Base-by-base conservation (phyloP, 2,797 vertebrate species). In the Pseudochaenichthys georgianus region DNA sequence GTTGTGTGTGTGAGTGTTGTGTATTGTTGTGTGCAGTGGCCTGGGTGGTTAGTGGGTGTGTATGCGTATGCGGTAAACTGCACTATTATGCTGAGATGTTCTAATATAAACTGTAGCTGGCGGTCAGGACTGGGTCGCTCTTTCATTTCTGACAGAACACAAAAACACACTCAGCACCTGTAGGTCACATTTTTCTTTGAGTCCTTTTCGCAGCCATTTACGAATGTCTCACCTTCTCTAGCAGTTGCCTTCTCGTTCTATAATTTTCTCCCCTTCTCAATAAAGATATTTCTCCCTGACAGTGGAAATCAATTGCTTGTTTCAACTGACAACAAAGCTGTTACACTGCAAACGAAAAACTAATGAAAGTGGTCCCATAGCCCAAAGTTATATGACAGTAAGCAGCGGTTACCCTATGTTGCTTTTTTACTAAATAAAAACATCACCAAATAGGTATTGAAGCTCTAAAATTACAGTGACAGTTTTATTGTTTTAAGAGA, bases 291-390 rank as follows among this genome's bases (percentile, higher is more conserved):
- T 87, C 47, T 77, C 23, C 15, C 31, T 61, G 76, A 83, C 80
- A 80, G 50, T 72, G 51, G 28, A 81, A 90, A 91, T 90, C 85
- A 85, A 83, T 84, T 73, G 57, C 54, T 79, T 80, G 69, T 86
- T 86, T 85, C 72, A 86, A 88, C 80, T 76, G 71, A 87, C 69
- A 84, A 73, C 71, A 79, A 79, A 28, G n/a, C 7, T 13, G 46
- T 15, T 79, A 78, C 64, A 60, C 76, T 54, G 46, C 52, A 67
- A 78, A 78, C 7, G 4, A 64, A 68, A 75, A 79, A 76, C 63
- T 82, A 85, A 84, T 73, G 23, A 82, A 85, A 75, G 53, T 2
- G 2, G 63, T 62, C 47, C 58, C 62, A 63, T 23, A 12, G 73
- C 43, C 55, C 45, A 63, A 42, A 70, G 61, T 77, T n/a, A 12